A percentile compares a stretch with the other conserved stretches of the same genome.
Conservation (phyloP, 1,140 invertebrate genomes). For the Diorhabda sublineata region DNA sequence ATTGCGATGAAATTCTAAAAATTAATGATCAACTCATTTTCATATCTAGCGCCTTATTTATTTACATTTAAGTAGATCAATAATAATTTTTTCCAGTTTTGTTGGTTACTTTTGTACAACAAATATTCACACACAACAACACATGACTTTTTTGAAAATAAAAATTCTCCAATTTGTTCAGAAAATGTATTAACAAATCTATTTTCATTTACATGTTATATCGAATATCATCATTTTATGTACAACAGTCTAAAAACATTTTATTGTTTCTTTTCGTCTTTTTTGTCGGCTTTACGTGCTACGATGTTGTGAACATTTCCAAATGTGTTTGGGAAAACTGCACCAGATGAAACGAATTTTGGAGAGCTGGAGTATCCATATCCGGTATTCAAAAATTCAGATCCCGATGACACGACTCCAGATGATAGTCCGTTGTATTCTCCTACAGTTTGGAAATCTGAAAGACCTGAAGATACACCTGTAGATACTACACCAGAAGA, state of each 20-base stretch:
- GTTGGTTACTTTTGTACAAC: too few species aligned
- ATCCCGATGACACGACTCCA: background rate
- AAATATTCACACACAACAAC: too few species aligned
- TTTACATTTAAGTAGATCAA: too few species aligned
- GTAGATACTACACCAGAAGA: conserved; percentile 3
- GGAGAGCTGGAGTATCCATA: background rate
- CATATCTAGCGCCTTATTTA: too few species aligned
- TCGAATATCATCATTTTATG: background rate
- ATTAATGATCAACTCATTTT: too few species aligned
- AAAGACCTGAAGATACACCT: background rate
- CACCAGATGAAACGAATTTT: background rate
- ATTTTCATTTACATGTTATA: background rate
- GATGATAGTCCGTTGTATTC: conserved; percentile 1
- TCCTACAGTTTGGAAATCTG: background rate
- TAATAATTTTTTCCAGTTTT: too few species aligned
- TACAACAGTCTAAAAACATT: background rate
- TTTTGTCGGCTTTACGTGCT: background rate
- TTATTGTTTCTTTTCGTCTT: background rate
- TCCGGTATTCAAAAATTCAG: too few species aligned
- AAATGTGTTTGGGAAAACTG: background rate
- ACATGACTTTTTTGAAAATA: too few species aligned
- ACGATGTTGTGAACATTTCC: background rate
- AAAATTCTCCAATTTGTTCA: too few species aligned
- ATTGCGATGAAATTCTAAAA: too few species aligned
- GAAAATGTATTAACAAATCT: too few species aligned